Base-by-base conservation (phyloP, 2,797 vertebrate genomes). In the Myiothlypis chrysogaster region DNA sequence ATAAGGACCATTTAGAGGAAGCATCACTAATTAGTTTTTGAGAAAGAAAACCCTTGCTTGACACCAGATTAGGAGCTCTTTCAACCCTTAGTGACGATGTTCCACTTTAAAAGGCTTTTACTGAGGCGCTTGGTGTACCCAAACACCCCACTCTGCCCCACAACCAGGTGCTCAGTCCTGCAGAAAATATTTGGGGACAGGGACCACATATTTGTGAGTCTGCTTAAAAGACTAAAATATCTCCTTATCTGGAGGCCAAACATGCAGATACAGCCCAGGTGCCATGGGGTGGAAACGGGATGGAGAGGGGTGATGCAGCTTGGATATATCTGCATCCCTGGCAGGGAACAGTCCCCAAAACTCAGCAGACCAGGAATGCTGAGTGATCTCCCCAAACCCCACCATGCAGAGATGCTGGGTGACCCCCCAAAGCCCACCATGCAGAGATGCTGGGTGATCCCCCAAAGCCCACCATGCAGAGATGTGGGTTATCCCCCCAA, bases 81-180 rank as follows among this genome's bases (percentile, higher is more conserved):
- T 52, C 60, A 55, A 16, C 14, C 9, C 9, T 32, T 12, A 49
- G 14, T 20, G 52, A 72, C 0, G 1, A 14, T 3, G 9, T 50
- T 66, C 77, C 44, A 39, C 32, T 57, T 34, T 46, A 66, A 44
- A 78, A 16, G 37, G 44, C n/a, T 81, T 81, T 75, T 52, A 39
- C 12, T 37, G 61, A 59, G 14, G n/a, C n/a, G 13, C 23, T 25
- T 19, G 37, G 30, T 18, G 61, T 21, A 53, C 12, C n/a, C 43
- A 47, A 79, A 46, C 35, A 21, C 10, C 22, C 28, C 1, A 2
- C 27, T 37, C 25, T 60, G 61, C 44, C 25, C 20, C 8, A 6
- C 25, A 25, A 19, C 27, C 50, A 80, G 19, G 12, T 34, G 6
- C 8, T 3, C 11, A 24, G 28, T 22, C 35, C 43, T 24, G 43